Base-by-base conservation (phyloP, 1,140 invertebrate species). In the Penaeus japonicus region DNA sequence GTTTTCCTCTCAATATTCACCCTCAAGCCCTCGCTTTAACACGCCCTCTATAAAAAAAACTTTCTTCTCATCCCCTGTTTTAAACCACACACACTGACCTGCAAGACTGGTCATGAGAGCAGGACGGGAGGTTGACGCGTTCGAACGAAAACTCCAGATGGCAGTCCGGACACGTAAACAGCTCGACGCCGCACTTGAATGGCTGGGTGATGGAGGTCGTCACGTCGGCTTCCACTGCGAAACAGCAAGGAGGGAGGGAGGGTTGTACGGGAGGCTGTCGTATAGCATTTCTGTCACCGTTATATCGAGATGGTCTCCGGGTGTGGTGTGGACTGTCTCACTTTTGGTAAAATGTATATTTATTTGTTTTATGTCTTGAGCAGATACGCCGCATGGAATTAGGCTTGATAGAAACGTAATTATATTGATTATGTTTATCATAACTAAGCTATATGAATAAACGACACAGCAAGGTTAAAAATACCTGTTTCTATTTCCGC, bases 101-200 rank as follows among this genome's bases (percentile, higher is more conserved):
- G 55, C 81, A 83, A 39, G 47, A 54, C 39, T 39, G 57, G 47
- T 85, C 77, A 35, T 20, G 75, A 18, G 82, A 84, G 39, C 91
- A 91, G 30, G 81, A 88, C 5, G 96, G 93, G 91, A 95, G 95
- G 91, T 96, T 95, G 90, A 95, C 96, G 83, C 94, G 93, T 90
- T 92, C 87, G 24, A 20, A 79, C n/a, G 32, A 30, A 27, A 96
- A 92, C 5, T 94, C 92, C 27, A 96, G 94, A 47, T 96, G 93
- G 91, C 95, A 96, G 4, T 95, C 95, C 0, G 95, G 94, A 91
- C 95, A 96, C 12, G 95, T 95, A 10, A 95, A 94, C 70, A 96
- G 92, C 91, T 96, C 95, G 75, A 96, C 92, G 86, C 93, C 94
- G 91, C 95, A 96, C 87, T 95, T 94, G 81, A 94, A 93, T 18